These are phyloP conservation scores for Stichopus chloronotus DNA, from an alignment of 35 echinoderm and acorn worm genomes.

Conservation along the genomic window DNA sequence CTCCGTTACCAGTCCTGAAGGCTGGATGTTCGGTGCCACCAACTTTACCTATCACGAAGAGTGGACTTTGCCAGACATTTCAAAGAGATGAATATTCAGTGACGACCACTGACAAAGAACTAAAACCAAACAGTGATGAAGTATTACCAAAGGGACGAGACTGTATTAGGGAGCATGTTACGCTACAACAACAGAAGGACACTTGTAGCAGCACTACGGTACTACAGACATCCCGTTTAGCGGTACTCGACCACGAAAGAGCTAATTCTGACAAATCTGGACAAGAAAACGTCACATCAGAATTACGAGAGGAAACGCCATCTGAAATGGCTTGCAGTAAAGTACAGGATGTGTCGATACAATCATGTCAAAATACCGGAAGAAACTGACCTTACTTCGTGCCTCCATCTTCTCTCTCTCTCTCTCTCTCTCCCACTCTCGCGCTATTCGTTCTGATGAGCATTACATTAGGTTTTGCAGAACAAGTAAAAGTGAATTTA, in stretches of 20 bases:
- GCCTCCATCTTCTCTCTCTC: too few species aligned
- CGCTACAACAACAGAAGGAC: not conserved
- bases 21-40: not conserved
- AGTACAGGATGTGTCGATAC: too few species aligned
- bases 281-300: not conserved
- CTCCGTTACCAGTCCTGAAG: not conserved
- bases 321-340: not conserved
- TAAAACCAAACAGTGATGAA: not conserved
- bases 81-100: not conserved
- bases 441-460: too few species aligned
- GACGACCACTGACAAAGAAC: slow-evolving; percentile 3
- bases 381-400: too few species aligned
- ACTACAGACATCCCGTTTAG: not conserved
- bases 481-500: too few species aligned
- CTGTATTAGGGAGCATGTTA: too few species aligned
- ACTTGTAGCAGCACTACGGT: not conserved
- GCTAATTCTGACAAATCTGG: not conserved
- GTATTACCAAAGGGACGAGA: not conserved
- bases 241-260: too few species aligned
- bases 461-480: too few species aligned
- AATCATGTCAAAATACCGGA: too few species aligned
- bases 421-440: too few species aligned
- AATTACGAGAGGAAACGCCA: not conserved
- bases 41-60: not conserved
- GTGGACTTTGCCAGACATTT: not conserved